phyloP scores from a whole-genome alignment of 2,113 vertebrate species.

The Bujurquina vittata region DNA sequence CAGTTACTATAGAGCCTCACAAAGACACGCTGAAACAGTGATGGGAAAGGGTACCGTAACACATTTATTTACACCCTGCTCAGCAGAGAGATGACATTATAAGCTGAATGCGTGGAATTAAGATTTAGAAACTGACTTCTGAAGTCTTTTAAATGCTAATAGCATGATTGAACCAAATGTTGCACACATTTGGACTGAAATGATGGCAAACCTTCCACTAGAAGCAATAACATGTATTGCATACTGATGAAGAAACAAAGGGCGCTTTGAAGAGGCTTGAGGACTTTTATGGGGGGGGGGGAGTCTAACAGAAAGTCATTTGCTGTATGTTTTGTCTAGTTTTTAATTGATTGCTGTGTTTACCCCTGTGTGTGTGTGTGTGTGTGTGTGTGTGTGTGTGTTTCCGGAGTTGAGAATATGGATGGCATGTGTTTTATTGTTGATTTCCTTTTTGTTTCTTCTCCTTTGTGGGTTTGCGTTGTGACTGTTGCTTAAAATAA shows the following conservation, averaged over 20 bases:
- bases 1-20: not conserved
- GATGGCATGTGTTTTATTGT: not conserved
- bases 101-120: not conserved
- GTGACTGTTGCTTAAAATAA: not conserved
- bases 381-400: too few species aligned
- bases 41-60: not conserved
- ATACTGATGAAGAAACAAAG: not conserved
- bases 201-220: not conserved
- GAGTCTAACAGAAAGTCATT: not conserved
- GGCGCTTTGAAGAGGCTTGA: not conserved
- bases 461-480: too few species aligned
- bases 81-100: not conserved
- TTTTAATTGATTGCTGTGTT: rapidly evolving
- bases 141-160: not conserved
- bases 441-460: not conserved
- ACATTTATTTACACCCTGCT: not conserved
- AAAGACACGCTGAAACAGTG: not conserved
- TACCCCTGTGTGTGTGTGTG: too few species aligned
- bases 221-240: not conserved
- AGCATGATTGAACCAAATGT: not conserved
- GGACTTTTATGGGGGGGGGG: not conserved
- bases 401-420: rapidly evolving
- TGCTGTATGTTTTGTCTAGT: not conserved
- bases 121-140: not conserved
- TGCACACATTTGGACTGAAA: slow-evolving; percentile 3